Evolutionary conservation across 1,140 invertebrate genomes (phyloP).

Genomic region (Drosophila obscura): DNA sequence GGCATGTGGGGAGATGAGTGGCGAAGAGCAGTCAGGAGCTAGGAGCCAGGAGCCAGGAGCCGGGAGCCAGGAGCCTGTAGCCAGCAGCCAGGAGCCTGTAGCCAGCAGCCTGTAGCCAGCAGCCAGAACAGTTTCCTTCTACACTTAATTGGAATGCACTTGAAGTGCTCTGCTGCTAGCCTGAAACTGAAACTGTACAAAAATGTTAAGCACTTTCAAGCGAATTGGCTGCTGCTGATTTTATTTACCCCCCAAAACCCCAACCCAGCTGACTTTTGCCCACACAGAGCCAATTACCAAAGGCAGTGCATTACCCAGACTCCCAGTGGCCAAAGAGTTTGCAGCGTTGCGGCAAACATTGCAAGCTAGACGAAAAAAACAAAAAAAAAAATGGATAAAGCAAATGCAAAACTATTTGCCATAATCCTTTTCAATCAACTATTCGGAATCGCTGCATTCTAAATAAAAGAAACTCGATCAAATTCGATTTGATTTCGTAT

Average conservation of each 20-base stretch:
- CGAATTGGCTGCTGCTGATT: constrained; percentile 43
- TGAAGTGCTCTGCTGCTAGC: constrained; percentile 32
- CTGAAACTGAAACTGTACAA: constrained; percentile 29
- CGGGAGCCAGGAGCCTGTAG: not conserved
- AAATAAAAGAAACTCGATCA: constrained; percentile 12
- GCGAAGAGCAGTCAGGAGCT: not conserved
- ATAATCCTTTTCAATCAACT: constrained; percentile 58
- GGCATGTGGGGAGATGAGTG: not conserved
- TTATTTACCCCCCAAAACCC: constrained; percentile 14
- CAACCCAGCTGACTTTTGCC: not conserved
- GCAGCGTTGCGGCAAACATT: not conserved
- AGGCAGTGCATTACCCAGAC: constrained; percentile 22
- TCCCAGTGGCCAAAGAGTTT: constrained; percentile 7
- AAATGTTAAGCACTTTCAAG: constrained; percentile 52
- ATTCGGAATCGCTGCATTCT: constrained; percentile 26
- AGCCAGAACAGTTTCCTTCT: constrained; percentile 35
- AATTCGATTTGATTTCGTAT: constrained; percentile 73
- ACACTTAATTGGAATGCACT: constrained; percentile 78
- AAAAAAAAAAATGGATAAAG: no score
- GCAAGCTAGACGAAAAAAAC: not conserved
- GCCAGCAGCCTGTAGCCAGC: not conserved
- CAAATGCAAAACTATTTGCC: constrained; percentile 31
- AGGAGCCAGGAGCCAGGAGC: not conserved
- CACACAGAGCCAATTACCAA: constrained; percentile 34
- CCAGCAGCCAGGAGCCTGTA: not conserved